Base-by-base conservation (phyloP, 2,797 vertebrate species). In the Strix occidentalis region DNA sequence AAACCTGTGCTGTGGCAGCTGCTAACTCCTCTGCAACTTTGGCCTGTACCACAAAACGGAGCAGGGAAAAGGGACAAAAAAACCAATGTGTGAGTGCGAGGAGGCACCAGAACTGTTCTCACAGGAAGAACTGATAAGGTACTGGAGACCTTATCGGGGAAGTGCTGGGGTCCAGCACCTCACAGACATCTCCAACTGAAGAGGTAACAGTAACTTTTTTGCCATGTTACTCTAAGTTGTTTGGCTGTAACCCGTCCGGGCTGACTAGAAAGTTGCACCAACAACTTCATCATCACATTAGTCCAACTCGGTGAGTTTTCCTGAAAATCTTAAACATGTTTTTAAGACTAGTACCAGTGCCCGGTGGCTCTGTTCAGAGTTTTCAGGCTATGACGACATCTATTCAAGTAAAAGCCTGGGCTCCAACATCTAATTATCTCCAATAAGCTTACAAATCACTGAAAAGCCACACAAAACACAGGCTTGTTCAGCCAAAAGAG, bases 11-110 rank as follows among this genome's bases (percentile, higher is more conserved):
- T 0, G 98, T 98, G 50, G 99, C 98, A 4, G 97, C 97, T 13
- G 99, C 98, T 93, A 99, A 96, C 63, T 99, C 99, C 95, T 99
- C 99, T 0, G 98, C 99, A 82, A 99, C 98, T 84, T 98, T 99
- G 46, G 98, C 99, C 99, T 99, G 95, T 13, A 66, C 14, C 33
- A 54, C 50, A 83, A 54, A 72, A 68, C 0, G 5, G 31, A 76
- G 48, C 14, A 37, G 10, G 66, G 19, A n/a, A 60, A 78, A 46
- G 25, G 18, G 6, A 33, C 20, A 23, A 13, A 15, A 15, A 25
- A 17, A 2, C 5, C 45, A 26, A 28, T 6, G 41, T 1, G 11
- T 4, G 48, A 57, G 33, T 1, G 15, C n/a, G 39, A 90, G 28
- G 33, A 65, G 50, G 31, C 37, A 4, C 61, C 53, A 94, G 48